phyloP scores from a whole-genome alignment of 2,888 invertebrate species.

The Blera fallax region DNA sequence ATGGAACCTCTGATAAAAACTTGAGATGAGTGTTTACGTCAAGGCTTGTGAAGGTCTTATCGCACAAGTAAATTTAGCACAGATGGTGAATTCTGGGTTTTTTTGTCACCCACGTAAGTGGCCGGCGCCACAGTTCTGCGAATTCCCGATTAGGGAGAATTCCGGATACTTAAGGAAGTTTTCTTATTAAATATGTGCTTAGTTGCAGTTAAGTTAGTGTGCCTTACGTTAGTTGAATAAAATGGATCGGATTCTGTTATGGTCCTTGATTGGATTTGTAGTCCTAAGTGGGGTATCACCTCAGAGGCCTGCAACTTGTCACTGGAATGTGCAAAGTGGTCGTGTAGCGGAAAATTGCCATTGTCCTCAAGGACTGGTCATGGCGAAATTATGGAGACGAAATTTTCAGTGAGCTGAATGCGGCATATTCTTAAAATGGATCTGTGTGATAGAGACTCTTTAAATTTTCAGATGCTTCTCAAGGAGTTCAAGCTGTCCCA shows the following conservation, averaged over 20 bases:
- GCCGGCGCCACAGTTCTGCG: background rate
- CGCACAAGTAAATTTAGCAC: background rate
- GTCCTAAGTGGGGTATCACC: too few relatives aligned
- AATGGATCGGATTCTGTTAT: too few relatives aligned
- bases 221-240: too few relatives aligned
- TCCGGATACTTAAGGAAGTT: too few relatives aligned
- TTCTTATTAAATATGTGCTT: too few relatives aligned
- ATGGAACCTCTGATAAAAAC: constrained; percentile 1
- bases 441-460: background rate
- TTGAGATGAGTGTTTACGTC: background rate
- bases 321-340: too few relatives aligned
- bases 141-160: background rate
- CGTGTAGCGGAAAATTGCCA: too few relatives aligned
- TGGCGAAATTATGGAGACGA: background rate
- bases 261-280: too few relatives aligned
- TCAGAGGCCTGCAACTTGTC: too few relatives aligned
- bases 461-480: background rate
- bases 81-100: background rate
- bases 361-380: background rate
- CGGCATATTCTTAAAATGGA: background rate
- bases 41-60: background rate
- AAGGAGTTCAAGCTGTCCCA: background rate
- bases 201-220: too few relatives aligned
- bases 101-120: background rate
- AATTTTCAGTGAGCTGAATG: background rate